Percentiles rank a stretch among this genome's conserved stretches.
Conservation (phyloP, 2,797 vertebrate genomes). For the Yasuhikotakia modesta region DNA sequence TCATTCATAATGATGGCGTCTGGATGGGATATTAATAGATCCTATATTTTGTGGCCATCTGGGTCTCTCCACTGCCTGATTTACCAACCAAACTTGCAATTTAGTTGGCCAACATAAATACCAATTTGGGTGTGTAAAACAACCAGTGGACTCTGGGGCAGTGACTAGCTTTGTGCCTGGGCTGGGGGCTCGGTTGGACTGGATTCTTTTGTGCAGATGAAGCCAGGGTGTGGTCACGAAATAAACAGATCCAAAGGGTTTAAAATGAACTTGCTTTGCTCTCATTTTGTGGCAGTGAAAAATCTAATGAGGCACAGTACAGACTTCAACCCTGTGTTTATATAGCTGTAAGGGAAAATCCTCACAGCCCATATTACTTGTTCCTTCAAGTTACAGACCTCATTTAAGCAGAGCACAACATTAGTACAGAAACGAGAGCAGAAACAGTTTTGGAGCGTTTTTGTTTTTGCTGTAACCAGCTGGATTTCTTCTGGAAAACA, state of each 20-base stretch:
- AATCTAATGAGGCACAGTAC: constrained; percentile 65
- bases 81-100: constrained; percentile 80
- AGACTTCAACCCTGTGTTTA: constrained; percentile 66
- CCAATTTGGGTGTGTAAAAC: constrained; percentile 81
- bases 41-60: constrained; percentile 78
- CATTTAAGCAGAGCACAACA: constrained; percentile 32
- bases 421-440: background rate
- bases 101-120: constrained; percentile 79
- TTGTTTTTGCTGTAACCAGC: background rate
- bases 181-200: constrained; percentile 50
- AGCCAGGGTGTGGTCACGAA: constrained; percentile 59
- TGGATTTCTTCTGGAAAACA: background rate
- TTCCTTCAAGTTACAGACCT: constrained; percentile 45
- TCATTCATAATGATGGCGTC: constrained; percentile 69
- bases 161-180: constrained; percentile 63
- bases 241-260: constrained; percentile 19
- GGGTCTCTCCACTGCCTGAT: constrained; percentile 76
- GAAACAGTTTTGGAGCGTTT: background rate
- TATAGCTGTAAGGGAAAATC: constrained; percentile 59
- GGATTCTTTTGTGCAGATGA: constrained; percentile 58
- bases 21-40: constrained; percentile 80
- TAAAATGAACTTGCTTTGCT: constrained; percentile 46
- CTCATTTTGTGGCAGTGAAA: constrained; percentile 58
- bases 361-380: constrained; percentile 53
- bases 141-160: constrained; percentile 70